These are phyloP conservation scores for Ellobius talpinus DNA, from an alignment of 2,113 vertebrate species.

Conservation along the genomic window DNA sequence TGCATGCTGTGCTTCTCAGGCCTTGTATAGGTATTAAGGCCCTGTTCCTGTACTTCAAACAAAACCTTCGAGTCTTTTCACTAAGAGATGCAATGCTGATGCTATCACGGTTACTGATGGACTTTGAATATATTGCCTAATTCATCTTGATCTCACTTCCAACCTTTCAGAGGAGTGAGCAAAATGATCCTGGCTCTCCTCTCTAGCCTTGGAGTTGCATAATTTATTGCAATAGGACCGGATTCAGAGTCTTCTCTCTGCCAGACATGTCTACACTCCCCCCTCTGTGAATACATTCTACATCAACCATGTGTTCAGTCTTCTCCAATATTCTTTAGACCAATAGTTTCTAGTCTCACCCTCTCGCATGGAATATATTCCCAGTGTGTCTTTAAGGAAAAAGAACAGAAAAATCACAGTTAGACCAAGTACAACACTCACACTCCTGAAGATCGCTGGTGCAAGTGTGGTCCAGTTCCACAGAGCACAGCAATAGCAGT, in stretches of 20 bases:
- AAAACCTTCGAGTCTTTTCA: conserved; percentile 33
- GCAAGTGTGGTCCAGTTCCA: background rate
- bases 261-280: background rate
- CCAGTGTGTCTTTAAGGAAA: background rate
- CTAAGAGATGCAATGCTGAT: background rate
- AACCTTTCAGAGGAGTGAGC: background rate
- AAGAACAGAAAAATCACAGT: background rate
- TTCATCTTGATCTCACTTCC: conserved; percentile 6
- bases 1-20: background rate
- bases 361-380: background rate
- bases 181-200: background rate
- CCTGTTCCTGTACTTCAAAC: background rate
- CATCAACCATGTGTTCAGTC: background rate
- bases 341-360: background rate
- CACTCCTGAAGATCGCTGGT: background rate
- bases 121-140: conserved; percentile 42
- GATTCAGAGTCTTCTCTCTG: background rate
- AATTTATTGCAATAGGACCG: background rate
- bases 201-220: background rate
- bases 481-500: background rate
- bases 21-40: background rate
- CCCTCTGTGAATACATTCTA: background rate
- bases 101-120: background rate
- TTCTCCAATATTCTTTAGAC: background rate
- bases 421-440: background rate